These are phyloP conservation scores for Sturnus vulgaris DNA, from an alignment of 2,113 vertebrate genomes.

Conservation along the genomic window DNA sequence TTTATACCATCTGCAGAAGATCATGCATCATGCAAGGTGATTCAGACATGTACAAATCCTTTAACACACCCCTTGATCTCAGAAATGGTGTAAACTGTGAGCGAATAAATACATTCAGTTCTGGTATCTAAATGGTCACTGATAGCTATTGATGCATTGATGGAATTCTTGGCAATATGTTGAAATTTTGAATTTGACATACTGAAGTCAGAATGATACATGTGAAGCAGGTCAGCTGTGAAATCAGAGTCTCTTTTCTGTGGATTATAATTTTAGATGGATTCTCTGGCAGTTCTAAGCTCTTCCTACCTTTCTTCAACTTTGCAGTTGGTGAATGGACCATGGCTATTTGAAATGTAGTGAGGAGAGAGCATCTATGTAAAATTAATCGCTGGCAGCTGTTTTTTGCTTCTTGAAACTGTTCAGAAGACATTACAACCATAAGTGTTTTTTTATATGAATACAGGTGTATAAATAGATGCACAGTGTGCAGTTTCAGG, in stretches of 20 bases:
- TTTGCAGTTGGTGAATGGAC: background rate
- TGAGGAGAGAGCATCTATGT: background rate
- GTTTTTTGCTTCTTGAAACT: background rate
- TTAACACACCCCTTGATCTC: background rate
- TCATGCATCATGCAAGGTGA: background rate
- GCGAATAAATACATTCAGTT: background rate
- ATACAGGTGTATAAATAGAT: background rate
- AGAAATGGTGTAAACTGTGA: background rate
- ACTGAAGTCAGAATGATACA: background rate
- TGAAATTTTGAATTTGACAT: background rate
- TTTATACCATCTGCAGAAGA: background rate
- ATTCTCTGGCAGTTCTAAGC: background rate
- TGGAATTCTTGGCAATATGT: background rate
- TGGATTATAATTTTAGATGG: background rate
- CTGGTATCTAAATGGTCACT: background rate
- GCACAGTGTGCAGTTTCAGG: background rate
- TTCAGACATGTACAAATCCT: background rate
- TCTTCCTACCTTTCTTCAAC: background rate
- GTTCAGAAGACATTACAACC: background rate
- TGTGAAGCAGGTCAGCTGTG: background rate
- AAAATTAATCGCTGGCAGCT: background rate
- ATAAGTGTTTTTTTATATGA: background rate
- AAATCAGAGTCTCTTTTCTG: background rate
- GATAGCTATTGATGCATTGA: background rate
- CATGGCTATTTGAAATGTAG: background rate